Percentiles rank a stretch among this genome's conserved stretches.
These are phyloP conservation scores for Machimus rusticus DNA, from an alignment of 2,888 invertebrate species.

Conservation along the genomic window DNA sequence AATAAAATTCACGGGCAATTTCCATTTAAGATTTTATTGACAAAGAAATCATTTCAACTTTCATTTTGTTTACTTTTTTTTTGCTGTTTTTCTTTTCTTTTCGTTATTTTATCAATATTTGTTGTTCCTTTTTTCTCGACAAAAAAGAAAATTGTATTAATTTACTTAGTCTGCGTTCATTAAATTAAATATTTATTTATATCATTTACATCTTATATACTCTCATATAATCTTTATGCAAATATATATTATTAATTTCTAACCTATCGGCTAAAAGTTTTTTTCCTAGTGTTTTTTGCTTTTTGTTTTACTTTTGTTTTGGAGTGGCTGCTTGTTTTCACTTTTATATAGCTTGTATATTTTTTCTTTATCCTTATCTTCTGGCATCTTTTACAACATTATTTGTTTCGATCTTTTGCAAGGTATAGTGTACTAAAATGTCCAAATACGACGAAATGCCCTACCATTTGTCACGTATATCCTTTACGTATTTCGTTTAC, in stretches of 20 bases:
- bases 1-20: slow-evolving; percentile 14
- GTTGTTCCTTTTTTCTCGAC: slow-evolving; percentile 38
- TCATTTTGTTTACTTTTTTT: slow-evolving; percentile 33
- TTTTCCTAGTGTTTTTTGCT: slow-evolving; percentile 21
- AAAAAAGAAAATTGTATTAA: slow-evolving; percentile 41
- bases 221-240: slow-evolving; percentile 39
- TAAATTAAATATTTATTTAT: slow-evolving; percentile 46
- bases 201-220: slow-evolving; percentile 46
- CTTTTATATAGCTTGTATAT: not conserved
- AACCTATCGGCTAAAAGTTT: slow-evolving; percentile 31
- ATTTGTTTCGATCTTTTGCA: not conserved
- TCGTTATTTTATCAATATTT: slow-evolving; percentile 28
- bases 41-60: slow-evolving; percentile 44
- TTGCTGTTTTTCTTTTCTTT: slow-evolving; percentile 10
- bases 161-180: slow-evolving; percentile 32
- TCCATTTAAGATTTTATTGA: slow-evolving; percentile 46
- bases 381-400: not conserved
- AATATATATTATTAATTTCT: slow-evolving; percentile 41
- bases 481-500: slow-evolving; percentile 17
- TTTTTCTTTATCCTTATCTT: not conserved
- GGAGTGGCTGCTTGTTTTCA: slow-evolving; percentile 19
- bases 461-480: not conserved
- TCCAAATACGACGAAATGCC: not conserved
- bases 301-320: not conserved
- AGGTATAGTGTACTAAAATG: slow-evolving; percentile 4